phyloP scores from a whole-genome alignment of 2,113 vertebrate species.

The Psephotus haematonotus region DNA sequence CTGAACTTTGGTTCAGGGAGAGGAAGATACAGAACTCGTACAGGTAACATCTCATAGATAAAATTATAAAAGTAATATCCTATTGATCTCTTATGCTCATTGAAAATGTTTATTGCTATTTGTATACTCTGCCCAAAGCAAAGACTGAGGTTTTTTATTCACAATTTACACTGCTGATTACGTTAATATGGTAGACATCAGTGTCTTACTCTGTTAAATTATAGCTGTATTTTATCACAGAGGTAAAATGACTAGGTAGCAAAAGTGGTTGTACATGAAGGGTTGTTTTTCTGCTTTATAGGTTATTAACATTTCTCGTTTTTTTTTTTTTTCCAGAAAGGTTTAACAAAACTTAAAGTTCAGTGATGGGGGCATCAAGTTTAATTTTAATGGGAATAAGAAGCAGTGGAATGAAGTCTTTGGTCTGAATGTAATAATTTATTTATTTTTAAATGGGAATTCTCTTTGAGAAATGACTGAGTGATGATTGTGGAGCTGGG shows the following conservation, averaged over 20 bases:
- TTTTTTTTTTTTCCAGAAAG: not conserved
- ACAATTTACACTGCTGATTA: not conserved
- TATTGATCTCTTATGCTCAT: not conserved
- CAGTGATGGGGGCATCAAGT: not conserved
- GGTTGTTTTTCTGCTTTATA: not conserved
- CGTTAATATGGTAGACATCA: not conserved
- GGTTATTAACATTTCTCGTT: not conserved
- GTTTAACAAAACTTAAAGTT: not conserved
- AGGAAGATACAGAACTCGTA: not conserved
- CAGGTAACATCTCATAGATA: not conserved
- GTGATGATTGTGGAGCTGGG: not conserved
- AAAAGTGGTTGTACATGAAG: not conserved
- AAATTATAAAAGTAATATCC: not conserved
- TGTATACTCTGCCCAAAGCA: not conserved
- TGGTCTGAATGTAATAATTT: not conserved
- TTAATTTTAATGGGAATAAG: not conserved
- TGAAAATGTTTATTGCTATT: not conserved
- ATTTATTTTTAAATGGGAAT: no score
- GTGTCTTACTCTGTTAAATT: not conserved
- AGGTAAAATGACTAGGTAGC: accelerated
- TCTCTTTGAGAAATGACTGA: not conserved
- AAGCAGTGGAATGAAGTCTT: not conserved
- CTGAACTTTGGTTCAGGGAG: not conserved
- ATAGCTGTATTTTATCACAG: not conserved
- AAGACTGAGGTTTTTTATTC: not conserved